phyloP scores from a whole-genome alignment of 1,140 invertebrate genomes.

The Mercenaria mercenaria region DNA sequence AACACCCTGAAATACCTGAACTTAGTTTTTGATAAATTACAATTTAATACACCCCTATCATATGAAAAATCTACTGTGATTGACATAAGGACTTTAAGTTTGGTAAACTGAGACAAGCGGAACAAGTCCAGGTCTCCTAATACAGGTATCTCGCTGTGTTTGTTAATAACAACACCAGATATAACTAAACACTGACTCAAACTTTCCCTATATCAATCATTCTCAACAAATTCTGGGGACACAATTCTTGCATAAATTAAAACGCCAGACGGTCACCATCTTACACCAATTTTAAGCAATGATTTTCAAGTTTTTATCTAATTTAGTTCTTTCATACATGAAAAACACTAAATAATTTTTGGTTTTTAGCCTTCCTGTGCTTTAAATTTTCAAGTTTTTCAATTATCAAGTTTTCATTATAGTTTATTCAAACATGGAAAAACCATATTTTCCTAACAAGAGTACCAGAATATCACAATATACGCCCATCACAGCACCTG shows the following conservation, averaged over 20 bases:
- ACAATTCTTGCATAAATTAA: neutral
- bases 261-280: too few species aligned
- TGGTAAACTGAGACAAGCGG: constrained; percentile 3
- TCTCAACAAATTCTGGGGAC: neutral
- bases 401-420: too few species aligned
- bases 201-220: neutral
- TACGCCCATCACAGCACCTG: too few species aligned
- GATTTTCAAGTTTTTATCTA: too few species aligned
- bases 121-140: neutral
- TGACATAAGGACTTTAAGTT: constrained; percentile 18
- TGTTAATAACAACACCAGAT: neutral
- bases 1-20: neutral
- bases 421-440: too few species aligned
- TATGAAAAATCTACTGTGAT: constrained; percentile 24
- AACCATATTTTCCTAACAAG: too few species aligned
- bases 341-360: too few species aligned
- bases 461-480: too few species aligned
- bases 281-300: too few species aligned
- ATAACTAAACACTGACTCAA: neutral
- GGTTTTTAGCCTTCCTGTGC: too few species aligned
- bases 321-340: too few species aligned
- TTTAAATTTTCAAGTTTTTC: too few species aligned
- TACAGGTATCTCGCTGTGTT: neutral
- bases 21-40: constrained; percentile 29
- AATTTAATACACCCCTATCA: constrained; percentile 38